Evolutionary conservation across 2,113 vertebrate genomes (phyloP).

Genomic region (Mormoops blainvillei): DNA sequence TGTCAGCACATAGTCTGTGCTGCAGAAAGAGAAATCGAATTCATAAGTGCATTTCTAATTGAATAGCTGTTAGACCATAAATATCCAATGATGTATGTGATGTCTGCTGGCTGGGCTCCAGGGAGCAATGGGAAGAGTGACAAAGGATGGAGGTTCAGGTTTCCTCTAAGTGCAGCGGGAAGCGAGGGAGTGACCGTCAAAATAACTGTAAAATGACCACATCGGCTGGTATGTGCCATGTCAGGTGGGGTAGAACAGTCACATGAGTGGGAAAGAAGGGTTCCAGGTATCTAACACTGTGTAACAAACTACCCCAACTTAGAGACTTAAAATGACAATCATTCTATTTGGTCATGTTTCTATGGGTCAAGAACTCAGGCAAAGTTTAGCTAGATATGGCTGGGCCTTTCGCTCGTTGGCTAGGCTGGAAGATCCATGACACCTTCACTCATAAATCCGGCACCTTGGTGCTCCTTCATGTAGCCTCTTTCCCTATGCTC

Average conservation of each 20-base stretch:
- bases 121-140: not conserved
- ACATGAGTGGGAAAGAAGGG: too few relatives aligned
- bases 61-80: slow-evolving; percentile 31
- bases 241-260: too few relatives aligned
- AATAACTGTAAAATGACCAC: rapidly evolving
- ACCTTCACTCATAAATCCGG: not conserved
- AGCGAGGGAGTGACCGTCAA: not conserved
- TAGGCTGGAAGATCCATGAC: not conserved
- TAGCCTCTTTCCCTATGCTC: not conserved
- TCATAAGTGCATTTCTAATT: slow-evolving; percentile 42
- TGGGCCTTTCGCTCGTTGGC: not conserved
- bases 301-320: not conserved
- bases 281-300: not conserved
- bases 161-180: not conserved
- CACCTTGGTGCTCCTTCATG: not conserved
- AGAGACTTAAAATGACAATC: not conserved
- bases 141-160: not conserved
- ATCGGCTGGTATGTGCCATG: not conserved
- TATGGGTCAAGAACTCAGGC: not conserved
- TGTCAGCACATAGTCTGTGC: not conserved
- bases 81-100: not conserved
- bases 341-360: not conserved
- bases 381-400: not conserved
- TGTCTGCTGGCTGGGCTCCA: slow-evolving; percentile 20
- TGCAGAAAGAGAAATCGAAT: not conserved